Percentiles rank a stretch among this genome's conserved stretches.
Conservation (phyloP, 1,140 invertebrate genomes). For the Rhagoletis zephyria region DNA sequence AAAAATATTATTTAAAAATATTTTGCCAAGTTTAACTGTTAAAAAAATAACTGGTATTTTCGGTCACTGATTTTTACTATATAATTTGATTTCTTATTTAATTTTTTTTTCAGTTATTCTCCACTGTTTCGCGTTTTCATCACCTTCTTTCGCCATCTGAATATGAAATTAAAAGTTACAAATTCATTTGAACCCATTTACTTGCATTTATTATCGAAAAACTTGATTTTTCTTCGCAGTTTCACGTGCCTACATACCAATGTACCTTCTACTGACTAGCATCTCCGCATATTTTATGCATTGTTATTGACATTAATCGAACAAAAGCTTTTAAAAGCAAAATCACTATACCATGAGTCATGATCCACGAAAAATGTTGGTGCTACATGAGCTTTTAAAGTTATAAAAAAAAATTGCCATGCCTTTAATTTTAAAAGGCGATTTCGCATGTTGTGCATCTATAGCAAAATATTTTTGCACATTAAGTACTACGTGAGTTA, state of each 20-base stretch:
- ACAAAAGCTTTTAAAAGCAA: neutral
- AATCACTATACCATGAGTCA: neutral
- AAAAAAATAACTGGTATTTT: too few species aligned
- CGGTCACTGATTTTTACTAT: too few species aligned
- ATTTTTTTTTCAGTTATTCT: too few species aligned
- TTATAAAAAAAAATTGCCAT: neutral
- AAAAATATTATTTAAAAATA: too few species aligned
- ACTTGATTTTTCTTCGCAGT: constrained; percentile 12
- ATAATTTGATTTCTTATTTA: too few species aligned
- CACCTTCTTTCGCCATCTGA: too few species aligned
- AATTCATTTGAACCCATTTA: too few species aligned
- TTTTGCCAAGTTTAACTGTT: too few species aligned
- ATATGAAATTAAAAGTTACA: too few species aligned
- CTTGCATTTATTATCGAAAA: neutral
- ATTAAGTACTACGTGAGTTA: neutral
- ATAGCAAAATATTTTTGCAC: neutral
- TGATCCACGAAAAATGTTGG: neutral
- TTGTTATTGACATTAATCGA: neutral
- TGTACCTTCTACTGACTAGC: neutral
- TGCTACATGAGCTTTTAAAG: neutral
- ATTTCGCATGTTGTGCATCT: constrained; percentile 23
- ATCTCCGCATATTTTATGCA: neutral
- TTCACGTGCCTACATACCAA: neutral
- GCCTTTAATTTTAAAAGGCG: neutral
- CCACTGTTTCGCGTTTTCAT: too few species aligned